Evolutionary conservation across 1,140 invertebrate genomes (phyloP), one percentile per base, ranked within the genome.

Genomic region (Arctopsyche grandis): DNA sequence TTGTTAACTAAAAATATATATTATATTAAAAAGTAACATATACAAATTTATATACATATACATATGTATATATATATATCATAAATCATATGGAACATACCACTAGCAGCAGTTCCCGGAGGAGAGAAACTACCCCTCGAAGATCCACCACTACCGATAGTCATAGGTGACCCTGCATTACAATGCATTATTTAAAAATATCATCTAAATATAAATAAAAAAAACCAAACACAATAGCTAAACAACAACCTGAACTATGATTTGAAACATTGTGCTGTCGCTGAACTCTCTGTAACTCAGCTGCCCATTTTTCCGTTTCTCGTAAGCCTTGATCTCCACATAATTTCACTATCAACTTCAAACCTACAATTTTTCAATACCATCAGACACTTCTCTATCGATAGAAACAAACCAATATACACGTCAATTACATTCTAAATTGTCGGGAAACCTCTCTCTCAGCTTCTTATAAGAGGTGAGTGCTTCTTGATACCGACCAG

Each of bases 271-370:
- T 63, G 21, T 63, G 75, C 24, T 78, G 78, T 5, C 77, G 73
- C 29, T 79, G 75, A 19, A 76, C 88, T 12, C 88, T 83, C 63
- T 88, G 87, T 66, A 89, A 80, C 69, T 89, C 87, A 0, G 85
- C 84, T 0, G 83, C 84, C 88, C 88, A 89, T 0, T 84, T 81
- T 46, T 83, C 84, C 0, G 88, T 87, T 82, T 89, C 88, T 0
- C 85, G 83, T 0, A 88, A 83, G 0, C 88, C 87, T 71, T 88
- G 87, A 74, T 88, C 87, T 0, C 87, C 87, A 79, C 87, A 88
- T 63, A 89, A 79, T 81, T 89, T 89, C 44, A 88, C 86, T 79
- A 89, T 86, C 22, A 87, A 74, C 83, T 88, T 88, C 56, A 89
- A 80, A 83, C 88, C 88, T 89, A 79, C 26, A 52, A n/a, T 80